phyloP scores from a whole-genome alignment of 1,140 invertebrate species.

The Panagrolaimus sp. region DNA sequence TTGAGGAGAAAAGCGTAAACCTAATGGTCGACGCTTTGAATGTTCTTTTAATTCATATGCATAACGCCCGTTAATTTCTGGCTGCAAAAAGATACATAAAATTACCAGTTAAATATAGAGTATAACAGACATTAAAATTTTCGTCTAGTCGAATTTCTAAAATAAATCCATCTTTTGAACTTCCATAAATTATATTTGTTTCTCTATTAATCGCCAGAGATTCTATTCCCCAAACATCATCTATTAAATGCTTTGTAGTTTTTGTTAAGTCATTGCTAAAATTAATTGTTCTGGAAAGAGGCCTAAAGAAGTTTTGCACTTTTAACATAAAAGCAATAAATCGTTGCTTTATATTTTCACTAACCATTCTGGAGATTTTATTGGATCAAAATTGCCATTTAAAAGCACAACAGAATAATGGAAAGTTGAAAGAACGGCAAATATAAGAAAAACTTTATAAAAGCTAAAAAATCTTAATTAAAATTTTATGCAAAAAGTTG shows the following conservation, averaged over 20 bases:
- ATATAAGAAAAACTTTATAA: not conserved
- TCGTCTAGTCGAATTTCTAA: not conserved
- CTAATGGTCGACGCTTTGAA: not conserved
- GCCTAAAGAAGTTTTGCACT: not conserved
- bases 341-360: not conserved
- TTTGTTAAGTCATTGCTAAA: not conserved
- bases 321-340: not conserved
- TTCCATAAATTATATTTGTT: not conserved
- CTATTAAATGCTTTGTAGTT: not conserved
- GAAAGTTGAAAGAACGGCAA: not conserved
- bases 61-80: not conserved
- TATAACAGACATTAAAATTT: too few species aligned
- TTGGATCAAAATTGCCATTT: not conserved
- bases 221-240: conserved; percentile 1
- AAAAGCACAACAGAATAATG: not conserved
- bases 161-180: conserved; percentile 3
- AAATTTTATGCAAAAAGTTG: not conserved
- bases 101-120: not conserved
- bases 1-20: not conserved
- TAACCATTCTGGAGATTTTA: not conserved
- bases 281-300: not conserved
- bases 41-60: not conserved
- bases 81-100: not conserved
- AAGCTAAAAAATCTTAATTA: not conserved
- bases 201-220: not conserved